phyloP scores from a whole-genome alignment of 1,140 invertebrate genomes.

The Venustaconcha ellipsiformis region DNA sequence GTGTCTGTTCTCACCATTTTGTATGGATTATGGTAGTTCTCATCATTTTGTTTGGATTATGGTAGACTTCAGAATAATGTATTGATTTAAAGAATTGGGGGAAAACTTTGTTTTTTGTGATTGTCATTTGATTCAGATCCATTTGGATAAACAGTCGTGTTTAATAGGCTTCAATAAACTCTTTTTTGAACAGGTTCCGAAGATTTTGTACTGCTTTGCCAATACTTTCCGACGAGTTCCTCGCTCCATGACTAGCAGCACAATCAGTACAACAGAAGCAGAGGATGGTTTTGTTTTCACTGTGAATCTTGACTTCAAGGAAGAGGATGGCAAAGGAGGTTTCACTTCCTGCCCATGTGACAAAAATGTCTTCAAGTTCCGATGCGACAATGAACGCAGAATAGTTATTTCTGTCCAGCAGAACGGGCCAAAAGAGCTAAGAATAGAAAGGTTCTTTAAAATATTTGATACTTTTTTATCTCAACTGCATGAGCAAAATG shows the following conservation, averaged over 20 bases:
- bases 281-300: conserved; percentile 74
- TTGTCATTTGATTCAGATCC: too few species aligned
- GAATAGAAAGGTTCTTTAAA: conserved; percentile 65
- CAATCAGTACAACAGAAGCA: conserved; percentile 10
- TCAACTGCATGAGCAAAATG: too few species aligned
- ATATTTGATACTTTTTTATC: too few species aligned
- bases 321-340: conserved; percentile 77
- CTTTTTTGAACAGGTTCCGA: conserved; percentile 74
- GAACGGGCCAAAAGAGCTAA: conserved; percentile 72
- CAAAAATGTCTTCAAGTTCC: conserved; percentile 90
- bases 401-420: conserved; percentile 92
- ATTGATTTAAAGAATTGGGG: too few species aligned
- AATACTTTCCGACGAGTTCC: conserved; percentile 85
- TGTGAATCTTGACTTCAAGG: conserved; percentile 91
- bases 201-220: conserved; percentile 86
- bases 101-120: too few species aligned
- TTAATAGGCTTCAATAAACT: conserved; percentile 11
- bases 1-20: too few species aligned
- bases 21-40: too few species aligned
- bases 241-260: conserved; percentile 29
- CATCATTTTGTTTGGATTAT: too few species aligned
- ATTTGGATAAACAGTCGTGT: not conserved
- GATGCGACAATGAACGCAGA: conserved; percentile 91
- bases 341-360: conserved; percentile 90
- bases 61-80: too few species aligned